Base-by-base conservation (phyloP, 2,797 vertebrate genomes). In the Meda fulgida region DNA sequence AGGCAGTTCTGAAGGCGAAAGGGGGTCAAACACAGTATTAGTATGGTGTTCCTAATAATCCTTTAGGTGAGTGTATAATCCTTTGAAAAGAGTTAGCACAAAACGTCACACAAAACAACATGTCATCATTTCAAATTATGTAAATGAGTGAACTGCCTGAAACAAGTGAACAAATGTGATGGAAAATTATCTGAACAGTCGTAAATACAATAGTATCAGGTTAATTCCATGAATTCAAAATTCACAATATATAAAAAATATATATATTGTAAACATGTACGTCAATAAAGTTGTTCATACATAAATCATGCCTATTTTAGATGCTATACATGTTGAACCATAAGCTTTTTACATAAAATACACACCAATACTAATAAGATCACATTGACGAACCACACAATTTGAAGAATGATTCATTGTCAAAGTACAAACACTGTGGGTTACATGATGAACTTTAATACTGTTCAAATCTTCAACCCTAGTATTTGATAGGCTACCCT, bases 261-360 rank as follows among this genome's bases (percentile, higher is more conserved):
- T n/a, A n/a, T n/a, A n/a, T n/a, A n/a, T 3, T 58, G 1, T 14
- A 19, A 34, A 31, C 3, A n/a, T n/a, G n/a, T 34, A 0, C 0
- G 2, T 58, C 29, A 23, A 36, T 53, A 53, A 53, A 53, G 29
- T 11, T 31, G 19, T 77, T 77, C 3, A n/a, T 18, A 16, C 31
- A 21, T 34, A 19, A 72, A 29, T 18, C 4, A 29, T 51, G 0
- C 36, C 19, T 7, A 10, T 36, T 46, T 72, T 46, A 72, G 40
- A 72, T 72, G 13, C 13, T 36, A 31, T 38, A 58, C 8, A 7
- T 75, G 29, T 36, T 55, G 6, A 55, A 76, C 73, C 7, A 76
- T 16, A 48, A 5, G 46, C 11, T 10, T 16, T 10, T 18, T 23
- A 40, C 8, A 16, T 60, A 60, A 26, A 38, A 55, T 58, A n/a